These are phyloP conservation scores for Lepus americanus DNA, from an alignment of 2,113 vertebrate species.

Conservation along the genomic window DNA sequence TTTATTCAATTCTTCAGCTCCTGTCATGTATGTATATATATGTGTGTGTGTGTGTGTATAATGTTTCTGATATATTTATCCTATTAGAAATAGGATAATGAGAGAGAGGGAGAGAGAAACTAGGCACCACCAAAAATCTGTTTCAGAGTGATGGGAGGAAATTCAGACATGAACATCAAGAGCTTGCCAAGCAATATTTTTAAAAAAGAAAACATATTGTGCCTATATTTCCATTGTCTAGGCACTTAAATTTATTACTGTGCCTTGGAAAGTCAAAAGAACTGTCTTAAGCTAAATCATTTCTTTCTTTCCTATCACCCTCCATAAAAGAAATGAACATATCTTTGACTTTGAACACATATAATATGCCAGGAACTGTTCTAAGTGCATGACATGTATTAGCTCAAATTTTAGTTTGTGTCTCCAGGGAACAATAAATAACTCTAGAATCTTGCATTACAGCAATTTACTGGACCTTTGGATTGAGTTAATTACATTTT, in stretches of 20 bases:
- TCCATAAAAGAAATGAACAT: neutral
- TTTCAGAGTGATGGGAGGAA: conserved; percentile 8
- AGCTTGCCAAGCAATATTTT: conserved; percentile 5
- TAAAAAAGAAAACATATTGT: neutral
- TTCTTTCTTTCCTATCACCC: neutral
- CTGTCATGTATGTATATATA: neutral
- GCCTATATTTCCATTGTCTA: neutral
- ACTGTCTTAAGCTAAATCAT: neutral
- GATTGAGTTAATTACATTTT: conserved; percentile 30
- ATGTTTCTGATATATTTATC: too few relatives aligned
- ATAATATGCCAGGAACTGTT: neutral
- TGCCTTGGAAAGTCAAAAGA: neutral
- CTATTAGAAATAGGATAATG: too few relatives aligned
- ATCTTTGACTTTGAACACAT: conserved; percentile 38
- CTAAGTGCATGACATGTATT: neutral
- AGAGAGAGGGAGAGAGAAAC: neutral
- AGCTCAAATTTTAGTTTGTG: conserved; percentile 49
- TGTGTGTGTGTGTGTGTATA: too few relatives aligned
- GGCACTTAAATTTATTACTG: conserved; percentile 29
- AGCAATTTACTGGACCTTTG: neutral
- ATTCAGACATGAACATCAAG: conserved; percentile 20
- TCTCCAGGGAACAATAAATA: conserved; percentile 19
- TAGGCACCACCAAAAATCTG: neutral
- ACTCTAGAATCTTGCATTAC: conserved; percentile 12
- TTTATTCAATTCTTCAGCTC: conserved; percentile 31